Percentiles rank a stretch among this genome's conserved stretches.
phyloP scores from a whole-genome alignment of 1,140 invertebrate genomes.

The Sinella curviseta region DNA sequence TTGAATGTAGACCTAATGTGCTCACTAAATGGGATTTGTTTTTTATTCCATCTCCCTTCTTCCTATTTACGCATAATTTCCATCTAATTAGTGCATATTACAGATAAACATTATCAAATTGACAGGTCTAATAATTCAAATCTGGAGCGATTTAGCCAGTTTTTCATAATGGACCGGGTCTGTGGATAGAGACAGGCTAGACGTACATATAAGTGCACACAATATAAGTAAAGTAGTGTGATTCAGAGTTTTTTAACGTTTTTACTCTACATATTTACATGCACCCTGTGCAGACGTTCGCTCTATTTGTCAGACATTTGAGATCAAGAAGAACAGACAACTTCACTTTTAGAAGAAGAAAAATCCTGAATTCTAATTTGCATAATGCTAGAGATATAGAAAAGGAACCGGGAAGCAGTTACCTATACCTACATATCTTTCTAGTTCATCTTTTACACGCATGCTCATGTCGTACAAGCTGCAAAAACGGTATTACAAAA shows the following conservation, averaged over 20 bases:
- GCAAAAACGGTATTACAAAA: too few species aligned
- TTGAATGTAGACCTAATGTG: too few species aligned
- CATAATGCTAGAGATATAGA: too few species aligned
- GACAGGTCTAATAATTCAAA: conserved; percentile 45
- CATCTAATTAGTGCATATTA: conserved; percentile 46
- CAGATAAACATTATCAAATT: conserved; percentile 44
- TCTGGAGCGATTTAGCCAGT: conserved; percentile 40
- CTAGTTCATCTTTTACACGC: not conserved
- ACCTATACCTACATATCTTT: not conserved
- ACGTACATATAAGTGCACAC: not conserved
- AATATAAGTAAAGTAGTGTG: not conserved
- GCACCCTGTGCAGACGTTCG: too few species aligned
- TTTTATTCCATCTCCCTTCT: not conserved
- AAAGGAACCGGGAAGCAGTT: too few species aligned
- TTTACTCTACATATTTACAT: not conserved
- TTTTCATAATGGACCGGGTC: conserved; percentile 21
- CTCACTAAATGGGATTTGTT: not conserved
- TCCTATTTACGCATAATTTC: conserved; percentile 42
- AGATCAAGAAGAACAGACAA: not conserved
- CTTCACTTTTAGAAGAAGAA: too few species aligned
- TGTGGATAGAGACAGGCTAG: not conserved
- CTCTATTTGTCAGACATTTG: not conserved
- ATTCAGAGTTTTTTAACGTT: not conserved
- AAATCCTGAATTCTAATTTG: too few species aligned
- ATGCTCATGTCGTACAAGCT: too few species aligned